A percentile compares a stretch with the other conserved stretches of the same genome.
phyloP scores from a whole-genome alignment of 2,888 invertebrate species.

The Latrodectus hesperus region DNA sequence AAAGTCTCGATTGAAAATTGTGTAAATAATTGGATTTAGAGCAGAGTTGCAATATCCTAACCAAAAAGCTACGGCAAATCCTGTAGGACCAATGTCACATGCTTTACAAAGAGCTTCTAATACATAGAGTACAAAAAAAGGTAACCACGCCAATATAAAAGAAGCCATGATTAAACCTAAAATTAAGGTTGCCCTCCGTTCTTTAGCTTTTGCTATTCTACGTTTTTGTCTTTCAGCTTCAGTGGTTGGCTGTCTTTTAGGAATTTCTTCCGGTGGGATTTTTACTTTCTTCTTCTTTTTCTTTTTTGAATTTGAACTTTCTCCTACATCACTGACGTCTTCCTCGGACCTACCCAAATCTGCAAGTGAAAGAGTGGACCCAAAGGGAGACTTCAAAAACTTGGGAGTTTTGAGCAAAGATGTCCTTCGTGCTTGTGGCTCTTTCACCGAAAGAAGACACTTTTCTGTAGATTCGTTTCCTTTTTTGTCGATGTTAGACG shows the following conservation, averaged over 20 bases:
- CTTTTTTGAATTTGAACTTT: conserved; percentile 19
- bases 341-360: conserved; percentile 70
- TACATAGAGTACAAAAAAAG: conserved; percentile 96
- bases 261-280: conserved; percentile 79
- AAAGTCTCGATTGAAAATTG: conserved; percentile 98
- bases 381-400: conserved; percentile 68
- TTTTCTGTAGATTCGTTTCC: conserved; percentile 5
- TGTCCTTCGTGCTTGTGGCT: conserved; percentile 13
- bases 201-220: conserved; percentile 93
- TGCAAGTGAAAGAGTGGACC: conserved; percentile 71
- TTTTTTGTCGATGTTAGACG: conserved; percentile 24
- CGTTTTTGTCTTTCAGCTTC: conserved; percentile 95
- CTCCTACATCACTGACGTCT: conserved; percentile 69
- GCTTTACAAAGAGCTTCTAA: conserved; percentile 85
- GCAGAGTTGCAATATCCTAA: conserved; percentile 76
- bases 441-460: conserved; percentile 23
- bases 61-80: conserved; percentile 75
- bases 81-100: conserved; percentile 71
- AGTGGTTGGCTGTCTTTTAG: conserved; percentile 74
- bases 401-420: conserved; percentile 63
- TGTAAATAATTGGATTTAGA: conserved; percentile 92
- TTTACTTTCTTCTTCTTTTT: conserved; percentile 58
- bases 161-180: conserved; percentile 98
- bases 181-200: conserved; percentile 96
- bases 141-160: conserved; percentile 98